Base-by-base conservation (phyloP, 2,113 vertebrate species). In the Gnathonemus echidnorhynchus region DNA sequence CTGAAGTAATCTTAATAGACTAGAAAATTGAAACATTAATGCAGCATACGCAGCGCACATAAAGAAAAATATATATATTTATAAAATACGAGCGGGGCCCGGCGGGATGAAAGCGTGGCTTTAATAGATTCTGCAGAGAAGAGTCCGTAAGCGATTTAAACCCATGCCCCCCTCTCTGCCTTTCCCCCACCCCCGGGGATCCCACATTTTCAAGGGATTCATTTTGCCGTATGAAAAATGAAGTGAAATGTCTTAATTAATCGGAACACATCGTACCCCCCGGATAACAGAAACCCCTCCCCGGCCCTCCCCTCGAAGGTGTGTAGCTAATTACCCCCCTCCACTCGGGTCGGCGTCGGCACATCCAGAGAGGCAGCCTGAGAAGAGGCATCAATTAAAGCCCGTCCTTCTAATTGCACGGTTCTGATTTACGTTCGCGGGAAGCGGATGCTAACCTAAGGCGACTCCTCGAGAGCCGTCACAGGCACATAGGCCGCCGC, bases 21-120 rank as follows among this genome's bases (percentile, higher is more conserved):
- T 97, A 97, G 96, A 96, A 97, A 97, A 97, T 97, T 97, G 96
- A 97, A 96, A 97, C 96, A 96, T 97, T 97, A 96, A 97, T 96
- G 96, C 96, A 96, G 96, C 97, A 97, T 97, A 97, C 96, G 96
- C 95, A 95, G 95, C 96, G 96, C 96, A 96, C 97, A 96, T 96
- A 96, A 97, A 96, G 96, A 66, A 88, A 35, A 45, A 88, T 58
- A 88, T 58, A 88, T 58, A 88, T 62, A 96, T 97, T 96, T 96
- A 97, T 97, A 96, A 97, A 97, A 97, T 97, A 97, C 96, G 96
- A 96, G 96, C 96, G 92, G 94, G 95, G 94, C 95, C 96, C 96
- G 95, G 95, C 96, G 95, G 96, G 96, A 97, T 97, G 96, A 97
- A 97, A 97, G 96, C 95, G 93, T 95, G 94, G 95, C 96, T 97